These are phyloP conservation scores for Stylophora pistillata DNA, from an alignment of 64 coral and sea anemone species.

Conservation along the genomic window DNA sequence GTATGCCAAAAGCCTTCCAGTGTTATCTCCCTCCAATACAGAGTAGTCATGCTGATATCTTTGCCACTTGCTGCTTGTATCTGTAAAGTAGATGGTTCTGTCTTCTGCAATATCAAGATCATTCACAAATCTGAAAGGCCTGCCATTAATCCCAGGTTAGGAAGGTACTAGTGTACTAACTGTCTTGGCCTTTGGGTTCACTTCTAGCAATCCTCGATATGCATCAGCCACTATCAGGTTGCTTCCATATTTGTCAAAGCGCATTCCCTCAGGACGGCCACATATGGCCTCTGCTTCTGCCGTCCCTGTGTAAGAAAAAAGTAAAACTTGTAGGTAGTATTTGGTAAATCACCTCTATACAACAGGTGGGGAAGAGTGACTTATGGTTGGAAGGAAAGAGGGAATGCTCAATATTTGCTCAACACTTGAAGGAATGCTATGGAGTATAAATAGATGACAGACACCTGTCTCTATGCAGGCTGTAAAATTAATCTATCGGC, in stretches of 20 bases:
- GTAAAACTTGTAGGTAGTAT: too few species aligned
- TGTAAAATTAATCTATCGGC: too few species aligned
- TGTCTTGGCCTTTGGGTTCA: slow-evolving; percentile 59
- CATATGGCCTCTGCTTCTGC: slow-evolving; percentile 67
- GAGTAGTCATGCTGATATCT: slow-evolving; percentile 38
- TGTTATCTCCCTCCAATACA: slow-evolving; percentile 69
- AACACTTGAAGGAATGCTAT: too few species aligned
- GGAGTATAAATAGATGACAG: too few species aligned
- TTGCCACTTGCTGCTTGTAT: slow-evolving; percentile 83
- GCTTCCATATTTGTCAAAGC: slow-evolving; percentile 89
- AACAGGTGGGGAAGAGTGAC: too few species aligned
- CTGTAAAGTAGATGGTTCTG: slow-evolving; percentile 94
- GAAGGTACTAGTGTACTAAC: slow-evolving; percentile 75
- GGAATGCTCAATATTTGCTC: too few species aligned
- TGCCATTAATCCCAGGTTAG: slow-evolving; percentile 65
- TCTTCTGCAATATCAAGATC: slow-evolving; percentile 87
- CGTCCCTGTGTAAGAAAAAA: slow-evolving; percentile 26
- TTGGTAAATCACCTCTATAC: too few species aligned
- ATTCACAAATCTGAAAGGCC: slow-evolving; percentile 75
- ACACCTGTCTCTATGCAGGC: too few species aligned
- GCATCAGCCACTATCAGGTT: slow-evolving; percentile 87
- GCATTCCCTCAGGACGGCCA: slow-evolving; percentile 86
- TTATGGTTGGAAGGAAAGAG: too few species aligned
- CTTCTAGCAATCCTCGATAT: slow-evolving; percentile 77
- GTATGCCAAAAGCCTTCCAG: slow-evolving; percentile 76